Base-by-base conservation (phyloP, 2,888 invertebrate genomes). In the Drosophila nr. perissopoda region DNA sequence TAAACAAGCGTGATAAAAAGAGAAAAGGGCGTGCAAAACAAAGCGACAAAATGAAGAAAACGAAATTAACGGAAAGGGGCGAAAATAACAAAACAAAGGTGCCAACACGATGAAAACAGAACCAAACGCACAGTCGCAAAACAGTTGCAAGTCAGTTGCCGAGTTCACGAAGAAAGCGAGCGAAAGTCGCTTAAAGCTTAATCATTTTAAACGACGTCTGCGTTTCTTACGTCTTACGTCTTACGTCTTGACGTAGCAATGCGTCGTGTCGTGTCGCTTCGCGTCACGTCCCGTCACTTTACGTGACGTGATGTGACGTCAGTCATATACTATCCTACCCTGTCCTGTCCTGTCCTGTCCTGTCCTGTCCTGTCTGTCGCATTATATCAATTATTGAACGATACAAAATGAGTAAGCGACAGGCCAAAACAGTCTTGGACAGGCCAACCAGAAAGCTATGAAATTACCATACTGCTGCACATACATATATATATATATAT, bases 1-100 rank as follows among this genome's bases (percentile, higher is more conserved):
- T 85, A 89, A 85, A 85, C 85, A 89, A 85, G 88, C 89, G 88
- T 84, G 89, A 78, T 88, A 89, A 85, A 81, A 83, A 79, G 38
- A 70, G 59, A 72, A 75, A 74, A 74, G 73, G 60, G 62, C 68
- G 57, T 52, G 54, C 60, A 73, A 60, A 46, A 60, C 54, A 38
- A 42, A 60, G 16, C 48, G 51, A 38, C 13, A 40, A 49, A 27
- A 48, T 21, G 33, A 49, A 18, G 10, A 40, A 46, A 21, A n/a
- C 11, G 7, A 42, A 49, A 25, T 33, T 18, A 46, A 40, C 38
- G 46, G 57, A 72, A 73, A 70, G 73, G 69, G 63, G 57, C 63
- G 60, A 38, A 34, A 60, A 18, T 7, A 36, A 25, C 33, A 16
- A 46, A 48, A 40, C 38, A 60, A 67, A 78, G 71, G 81, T 78